Conservation (phyloP, 2,113 vertebrate genomes). For the Cariama cristata region DNA sequence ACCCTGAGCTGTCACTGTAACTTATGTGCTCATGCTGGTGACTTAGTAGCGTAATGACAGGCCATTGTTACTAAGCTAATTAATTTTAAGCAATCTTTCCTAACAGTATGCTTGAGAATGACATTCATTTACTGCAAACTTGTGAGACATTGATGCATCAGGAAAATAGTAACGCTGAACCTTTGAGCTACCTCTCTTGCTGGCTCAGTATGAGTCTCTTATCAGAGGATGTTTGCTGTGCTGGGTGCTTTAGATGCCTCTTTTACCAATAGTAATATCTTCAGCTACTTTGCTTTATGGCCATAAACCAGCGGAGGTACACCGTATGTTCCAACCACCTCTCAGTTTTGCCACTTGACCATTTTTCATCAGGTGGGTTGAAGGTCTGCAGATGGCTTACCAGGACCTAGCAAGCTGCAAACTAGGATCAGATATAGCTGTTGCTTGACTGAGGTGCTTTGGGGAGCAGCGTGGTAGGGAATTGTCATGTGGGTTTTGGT, state of each 20-base stretch:
- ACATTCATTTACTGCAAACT: constrained; percentile 19
- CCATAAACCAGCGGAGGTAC: neutral
- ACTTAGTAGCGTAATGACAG: constrained; percentile 64
- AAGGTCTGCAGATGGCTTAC: neutral
- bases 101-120: constrained; percentile 43
- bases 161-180: neutral
- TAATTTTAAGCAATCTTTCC: constrained; percentile 64
- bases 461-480: neutral
- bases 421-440: neutral
- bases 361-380: neutral
- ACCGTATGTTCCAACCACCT: accelerated
- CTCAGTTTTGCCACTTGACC: neutral
- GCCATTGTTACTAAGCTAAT: constrained; percentile 66
- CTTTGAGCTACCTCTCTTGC: neutral
- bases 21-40: constrained; percentile 53
- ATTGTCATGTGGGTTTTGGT: neutral
- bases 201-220: neutral
- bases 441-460: neutral
- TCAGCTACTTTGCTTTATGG: neutral
- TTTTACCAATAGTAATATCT: neutral
- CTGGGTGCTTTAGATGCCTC: neutral
- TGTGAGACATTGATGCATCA: neutral
- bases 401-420: neutral
- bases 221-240: neutral
- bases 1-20: constrained; percentile 62